A percentile compares a stretch with the other conserved stretches of the same genome.
These are phyloP conservation scores for Pheosia gnoma DNA, from an alignment of 2,888 invertebrate genomes.

Conservation along the genomic window DNA sequence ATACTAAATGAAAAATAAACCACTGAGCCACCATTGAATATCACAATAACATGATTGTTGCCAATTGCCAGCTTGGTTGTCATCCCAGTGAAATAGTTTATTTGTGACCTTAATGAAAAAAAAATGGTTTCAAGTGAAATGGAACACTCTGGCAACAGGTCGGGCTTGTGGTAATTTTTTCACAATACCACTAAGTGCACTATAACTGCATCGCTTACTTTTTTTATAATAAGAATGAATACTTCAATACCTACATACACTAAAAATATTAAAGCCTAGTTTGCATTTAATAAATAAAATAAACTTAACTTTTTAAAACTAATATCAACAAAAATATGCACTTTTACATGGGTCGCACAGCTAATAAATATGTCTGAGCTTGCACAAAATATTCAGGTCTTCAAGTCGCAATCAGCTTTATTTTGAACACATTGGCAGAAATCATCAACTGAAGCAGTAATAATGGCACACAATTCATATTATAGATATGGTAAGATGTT, in stretches of 20 bases:
- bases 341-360: not conserved
- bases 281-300: no score
- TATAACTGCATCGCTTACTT: no score
- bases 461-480: no score
- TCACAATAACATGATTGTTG: slow-evolving; percentile 1
- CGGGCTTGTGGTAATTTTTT: no score
- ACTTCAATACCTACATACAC: no score
- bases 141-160: not conserved
- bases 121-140: slow-evolving; percentile 6
- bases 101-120: slow-evolving; percentile 6
- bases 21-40: not conserved
- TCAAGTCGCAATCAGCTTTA: slow-evolving; percentile 3
- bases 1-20: not conserved
- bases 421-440: not conserved
- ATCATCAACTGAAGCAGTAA: no score
- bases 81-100: slow-evolving; percentile 8
- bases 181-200: no score
- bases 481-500: no score
- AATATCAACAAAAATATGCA: no score
- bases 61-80: slow-evolving; percentile 9
- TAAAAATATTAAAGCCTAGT: no score
- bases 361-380: not conserved
- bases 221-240: no score
- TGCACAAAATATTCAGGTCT: not conserved
- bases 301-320: no score